Conservation (phyloP, 2,113 vertebrate species). For the Anoplopoma fimbria region DNA sequence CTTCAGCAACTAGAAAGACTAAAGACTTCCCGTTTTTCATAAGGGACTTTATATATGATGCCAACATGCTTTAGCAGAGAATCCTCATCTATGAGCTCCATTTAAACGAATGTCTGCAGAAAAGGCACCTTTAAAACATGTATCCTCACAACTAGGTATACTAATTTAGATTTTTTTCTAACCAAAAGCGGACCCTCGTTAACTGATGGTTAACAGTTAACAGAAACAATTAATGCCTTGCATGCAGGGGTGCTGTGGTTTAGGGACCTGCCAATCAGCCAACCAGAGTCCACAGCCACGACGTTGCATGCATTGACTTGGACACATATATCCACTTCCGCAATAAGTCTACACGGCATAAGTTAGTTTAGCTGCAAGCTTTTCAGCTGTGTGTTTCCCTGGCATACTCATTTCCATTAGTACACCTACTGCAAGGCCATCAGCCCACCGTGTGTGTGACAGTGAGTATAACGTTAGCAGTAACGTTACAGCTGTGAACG, state of each 20-base stretch:
- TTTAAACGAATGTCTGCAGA: constrained; percentile 16
- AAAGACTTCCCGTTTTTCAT: constrained; percentile 31
- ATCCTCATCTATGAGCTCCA: constrained; percentile 18
- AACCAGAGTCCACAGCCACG: too few relatives aligned
- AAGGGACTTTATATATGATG: not conserved
- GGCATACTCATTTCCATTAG: too few relatives aligned
- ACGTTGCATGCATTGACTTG: too few relatives aligned
- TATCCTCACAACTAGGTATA: not conserved
- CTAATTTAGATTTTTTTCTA: not conserved
- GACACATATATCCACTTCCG: not conserved
- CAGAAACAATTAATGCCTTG: too few relatives aligned
- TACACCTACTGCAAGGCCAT: too few relatives aligned
- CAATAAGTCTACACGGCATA: too few relatives aligned
- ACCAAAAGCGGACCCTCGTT: not conserved
- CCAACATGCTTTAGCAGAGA: not conserved
- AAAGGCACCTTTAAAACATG: constrained; percentile 21
- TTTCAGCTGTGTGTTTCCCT: too few relatives aligned
- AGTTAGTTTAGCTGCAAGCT: too few relatives aligned
- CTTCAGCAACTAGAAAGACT: constrained; percentile 18
- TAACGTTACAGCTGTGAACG: not conserved
- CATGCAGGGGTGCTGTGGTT: too few relatives aligned
- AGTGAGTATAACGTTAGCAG: too few relatives aligned
- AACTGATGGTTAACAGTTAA: not conserved
- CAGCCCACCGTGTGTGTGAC: too few relatives aligned
- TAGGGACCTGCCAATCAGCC: too few relatives aligned